phyloP scores from a whole-genome alignment of 2,888 invertebrate genomes.

The Callinectes sapidus region DNA sequence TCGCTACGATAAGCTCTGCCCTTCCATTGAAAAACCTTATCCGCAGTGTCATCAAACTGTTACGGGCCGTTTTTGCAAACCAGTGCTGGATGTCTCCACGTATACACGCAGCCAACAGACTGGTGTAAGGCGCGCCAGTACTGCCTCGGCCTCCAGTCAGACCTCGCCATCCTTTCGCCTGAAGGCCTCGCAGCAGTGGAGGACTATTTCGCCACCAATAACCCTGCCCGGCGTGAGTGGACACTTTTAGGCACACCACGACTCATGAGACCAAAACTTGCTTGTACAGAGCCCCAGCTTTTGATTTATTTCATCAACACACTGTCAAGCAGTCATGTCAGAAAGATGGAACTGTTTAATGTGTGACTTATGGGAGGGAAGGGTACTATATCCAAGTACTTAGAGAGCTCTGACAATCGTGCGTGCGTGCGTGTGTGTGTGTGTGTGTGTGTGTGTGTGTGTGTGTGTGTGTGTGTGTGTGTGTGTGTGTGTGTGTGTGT shows the following conservation, averaged over 20 bases:
- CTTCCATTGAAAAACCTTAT: not conserved
- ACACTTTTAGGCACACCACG: not conserved
- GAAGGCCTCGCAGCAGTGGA: not conserved
- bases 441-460: slow-evolving; percentile 16
- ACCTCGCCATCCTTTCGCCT: not conserved
- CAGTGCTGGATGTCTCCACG: not conserved
- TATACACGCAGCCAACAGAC: not conserved
- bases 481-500: not conserved
- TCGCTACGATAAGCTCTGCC: not conserved
- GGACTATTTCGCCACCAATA: no score
- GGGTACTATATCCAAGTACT: not conserved
- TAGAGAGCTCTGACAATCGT: not conserved
- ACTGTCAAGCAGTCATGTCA: not conserved
- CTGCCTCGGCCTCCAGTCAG: not conserved
- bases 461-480: slow-evolving; percentile 17
- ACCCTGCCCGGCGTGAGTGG: not conserved
- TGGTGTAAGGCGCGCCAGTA: not conserved
- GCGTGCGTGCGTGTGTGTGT: not conserved
- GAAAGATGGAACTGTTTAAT: not conserved
- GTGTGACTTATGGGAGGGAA: not conserved
- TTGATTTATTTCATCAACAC: not conserved
- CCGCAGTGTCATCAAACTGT: not conserved
- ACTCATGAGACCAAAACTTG: not conserved
- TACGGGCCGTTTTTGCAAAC: not conserved
- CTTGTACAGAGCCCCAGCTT: not conserved